phyloP scores from a whole-genome alignment of 1,140 invertebrate species.

The Teleopsis dalmanni region DNA sequence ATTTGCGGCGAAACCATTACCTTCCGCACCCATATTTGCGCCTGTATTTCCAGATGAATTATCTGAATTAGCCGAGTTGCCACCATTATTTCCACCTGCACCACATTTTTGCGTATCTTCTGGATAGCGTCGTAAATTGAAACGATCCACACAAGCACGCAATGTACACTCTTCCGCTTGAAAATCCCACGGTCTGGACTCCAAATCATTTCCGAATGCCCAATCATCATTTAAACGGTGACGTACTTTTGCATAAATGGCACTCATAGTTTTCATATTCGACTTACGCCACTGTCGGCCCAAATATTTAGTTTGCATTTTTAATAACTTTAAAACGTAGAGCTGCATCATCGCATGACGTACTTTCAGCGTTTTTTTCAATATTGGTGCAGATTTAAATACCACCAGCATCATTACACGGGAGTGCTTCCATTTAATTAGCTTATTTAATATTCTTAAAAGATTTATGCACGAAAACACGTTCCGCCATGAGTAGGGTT shows the following conservation, averaged over 20 bases:
- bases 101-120: conserved; percentile 44
- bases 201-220: conserved; percentile 98
- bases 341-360: conserved; percentile 96
- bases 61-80: conserved; percentile 25
- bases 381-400: conserved; percentile 97
- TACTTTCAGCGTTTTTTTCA: conserved; percentile 93
- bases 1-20: conserved; percentile 11
- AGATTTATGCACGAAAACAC: conserved; percentile 98
- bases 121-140: conserved; percentile 85
- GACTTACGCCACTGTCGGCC: conserved; percentile 98
- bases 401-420: conserved; percentile 99
- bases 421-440: conserved; percentile 99
- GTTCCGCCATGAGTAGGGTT: conserved; percentile 90
- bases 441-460: conserved; percentile 92
- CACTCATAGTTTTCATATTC: conserved; percentile 99
- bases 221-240: conserved; percentile 97
- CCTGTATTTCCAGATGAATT: conserved; percentile 33
- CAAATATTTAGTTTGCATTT: conserved; percentile 99
- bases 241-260: conserved; percentile 95
- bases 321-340: conserved; percentile 94
- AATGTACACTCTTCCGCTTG: conserved; percentile 96
- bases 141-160: conserved; percentile 86
- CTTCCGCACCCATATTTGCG: background rate
- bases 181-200: conserved; percentile 97
- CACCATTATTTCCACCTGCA: conserved; percentile 24